Percentiles rank a stretch among this genome's conserved stretches.
These are phyloP conservation scores for Zaprionus ornatus DNA, from an alignment of 1,140 invertebrate genomes.

Conservation along the genomic window DNA sequence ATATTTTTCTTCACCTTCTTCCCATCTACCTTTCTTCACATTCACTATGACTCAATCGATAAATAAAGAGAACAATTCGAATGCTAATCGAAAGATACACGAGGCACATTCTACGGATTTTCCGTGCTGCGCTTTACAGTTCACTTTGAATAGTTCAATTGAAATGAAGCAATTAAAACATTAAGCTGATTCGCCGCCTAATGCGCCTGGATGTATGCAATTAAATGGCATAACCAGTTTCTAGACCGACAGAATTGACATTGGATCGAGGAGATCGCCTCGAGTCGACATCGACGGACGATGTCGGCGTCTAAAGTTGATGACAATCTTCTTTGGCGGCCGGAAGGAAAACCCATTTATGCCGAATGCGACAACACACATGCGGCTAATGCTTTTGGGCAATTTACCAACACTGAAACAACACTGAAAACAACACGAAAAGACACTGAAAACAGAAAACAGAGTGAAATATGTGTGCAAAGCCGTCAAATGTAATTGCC, in stretches of 20 bases:
- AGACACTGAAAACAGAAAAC: not conserved
- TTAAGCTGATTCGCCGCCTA: constrained; percentile 8
- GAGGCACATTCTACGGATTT: not conserved
- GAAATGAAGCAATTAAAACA: constrained; percentile 12
- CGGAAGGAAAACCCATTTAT: constrained; percentile 73
- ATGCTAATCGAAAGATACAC: not conserved
- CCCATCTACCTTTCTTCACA: not conserved
- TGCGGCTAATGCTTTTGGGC: constrained; percentile 50
- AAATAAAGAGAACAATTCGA: not conserved
- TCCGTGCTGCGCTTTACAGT: not conserved
- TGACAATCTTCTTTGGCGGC: constrained; percentile 38
- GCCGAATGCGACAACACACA: constrained; percentile 30
- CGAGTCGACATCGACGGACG: not conserved
- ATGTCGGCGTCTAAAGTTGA: not conserved
- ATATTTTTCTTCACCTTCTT: not conserved
- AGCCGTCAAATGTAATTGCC: constrained; percentile 76
- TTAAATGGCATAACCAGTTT: constrained; percentile 26
- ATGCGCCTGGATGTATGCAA: constrained; percentile 59
- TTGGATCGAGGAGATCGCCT: not conserved
- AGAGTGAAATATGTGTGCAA: constrained; percentile 43
- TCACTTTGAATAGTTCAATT: not conserved
- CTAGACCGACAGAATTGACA: constrained; percentile 4
- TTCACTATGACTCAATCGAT: not conserved
- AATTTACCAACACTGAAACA: constrained; percentile 60
- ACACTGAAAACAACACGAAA: not conserved